Conservation (phyloP, 2,888 invertebrate genomes). For the Atherix ibis region DNA sequence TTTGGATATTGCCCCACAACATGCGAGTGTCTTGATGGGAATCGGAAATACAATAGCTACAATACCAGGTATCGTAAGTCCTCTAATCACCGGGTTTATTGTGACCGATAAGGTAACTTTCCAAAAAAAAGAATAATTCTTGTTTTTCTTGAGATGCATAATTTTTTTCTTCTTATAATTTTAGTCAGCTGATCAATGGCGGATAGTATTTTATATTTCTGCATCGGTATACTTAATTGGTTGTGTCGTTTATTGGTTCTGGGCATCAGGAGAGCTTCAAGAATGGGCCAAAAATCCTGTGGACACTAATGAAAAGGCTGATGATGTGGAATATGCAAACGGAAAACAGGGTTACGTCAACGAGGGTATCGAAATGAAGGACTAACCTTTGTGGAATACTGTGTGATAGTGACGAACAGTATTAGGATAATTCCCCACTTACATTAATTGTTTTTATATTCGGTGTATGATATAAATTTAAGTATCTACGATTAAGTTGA, state of each 20-base stretch:
- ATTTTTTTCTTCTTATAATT: constrained; percentile 7
- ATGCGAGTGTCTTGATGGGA: constrained; percentile 84
- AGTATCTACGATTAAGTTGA: no score
- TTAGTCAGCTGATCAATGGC: constrained; percentile 65
- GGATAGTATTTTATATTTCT: constrained; percentile 70
- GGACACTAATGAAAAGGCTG: constrained; percentile 32
- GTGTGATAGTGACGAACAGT: no score
- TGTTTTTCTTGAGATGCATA: not conserved
- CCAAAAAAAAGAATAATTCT: not conserved
- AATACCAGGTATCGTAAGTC: constrained; percentile 82
- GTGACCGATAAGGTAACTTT: constrained; percentile 51
- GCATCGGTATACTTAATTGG: constrained; percentile 71
- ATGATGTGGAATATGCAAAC: constrained; percentile 24
- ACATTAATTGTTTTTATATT: no score
- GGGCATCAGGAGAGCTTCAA: constrained; percentile 68
- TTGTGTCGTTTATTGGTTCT: constrained; percentile 63
- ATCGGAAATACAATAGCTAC: constrained; percentile 83
- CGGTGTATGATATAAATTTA: no score
- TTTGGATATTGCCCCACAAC: constrained; percentile 80
- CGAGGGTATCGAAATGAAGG: constrained; percentile 27
- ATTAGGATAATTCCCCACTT: no score
- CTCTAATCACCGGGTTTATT: constrained; percentile 62
- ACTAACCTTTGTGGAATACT: no score
- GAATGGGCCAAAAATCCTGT: constrained; percentile 49
- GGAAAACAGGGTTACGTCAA: constrained; percentile 21